These are phyloP conservation scores for Petrosia ficiformis DNA, from an alignment of 37 sponge, comb jelly and placozoan species.

Conservation along the genomic window DNA sequence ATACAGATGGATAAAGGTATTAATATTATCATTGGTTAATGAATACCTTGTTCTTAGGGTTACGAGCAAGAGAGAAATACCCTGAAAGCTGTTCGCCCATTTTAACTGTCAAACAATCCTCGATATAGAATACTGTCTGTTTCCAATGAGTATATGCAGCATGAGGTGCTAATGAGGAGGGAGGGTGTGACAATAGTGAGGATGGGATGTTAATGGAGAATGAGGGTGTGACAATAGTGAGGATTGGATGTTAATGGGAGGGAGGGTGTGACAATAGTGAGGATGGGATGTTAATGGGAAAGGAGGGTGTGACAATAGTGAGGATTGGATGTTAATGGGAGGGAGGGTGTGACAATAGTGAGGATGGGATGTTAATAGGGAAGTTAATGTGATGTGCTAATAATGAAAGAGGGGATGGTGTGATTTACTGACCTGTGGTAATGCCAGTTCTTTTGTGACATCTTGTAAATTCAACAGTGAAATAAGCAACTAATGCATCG, in stretches of 20 bases:
- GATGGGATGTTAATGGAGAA: background rate
- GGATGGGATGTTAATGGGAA: background rate
- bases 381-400: no score
- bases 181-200: background rate
- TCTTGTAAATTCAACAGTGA: slow-evolving; percentile 92
- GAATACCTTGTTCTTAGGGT: slow-evolving; percentile 76
- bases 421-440: slow-evolving; percentile 64
- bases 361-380: background rate
- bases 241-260: background rate
- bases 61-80: slow-evolving; percentile 59
- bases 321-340: background rate
- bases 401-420: no score
- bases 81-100: slow-evolving; percentile 88
- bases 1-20: no score
- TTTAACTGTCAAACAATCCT: slow-evolving; percentile 89
- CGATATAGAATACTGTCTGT: slow-evolving; percentile 98
- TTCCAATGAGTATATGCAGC: slow-evolving; percentile 98
- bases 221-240: background rate
- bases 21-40: background rate
- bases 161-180: slow-evolving; percentile 60
- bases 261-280: background rate
- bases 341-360: background rate
- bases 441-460: slow-evolving; percentile 93
- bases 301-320: background rate
- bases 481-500: slow-evolving; percentile 92